Evolutionary conservation across 2,888 invertebrate species (phyloP), one percentile per base, ranked within the genome.

Genomic region (Flabesymbios commensalis): DNA sequence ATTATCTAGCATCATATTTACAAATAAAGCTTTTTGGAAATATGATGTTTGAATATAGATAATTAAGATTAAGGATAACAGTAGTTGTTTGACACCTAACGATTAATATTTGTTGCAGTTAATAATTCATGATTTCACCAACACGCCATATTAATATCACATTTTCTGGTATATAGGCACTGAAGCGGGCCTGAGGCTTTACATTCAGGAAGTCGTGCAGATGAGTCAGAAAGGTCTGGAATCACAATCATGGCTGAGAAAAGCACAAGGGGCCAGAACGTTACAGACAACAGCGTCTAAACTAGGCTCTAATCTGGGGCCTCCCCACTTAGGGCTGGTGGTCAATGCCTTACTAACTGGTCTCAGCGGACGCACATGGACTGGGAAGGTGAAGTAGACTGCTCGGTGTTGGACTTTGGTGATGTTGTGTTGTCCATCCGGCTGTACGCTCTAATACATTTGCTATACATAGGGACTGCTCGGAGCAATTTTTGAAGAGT

Each of bases 241-340:
- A 67, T 92, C 92, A n/a, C 88, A 90, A 57, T 91, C 91, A 39
- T 95, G 94, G 94, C 88, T 88, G 14, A 89, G 89, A 73, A 94
- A 94, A 84, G 90, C 92, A 3, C 92, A 92, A 87, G 91, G 90
- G 1, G 93, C 93, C 1, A 89, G 89, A 77, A 88, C 92, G 24
- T 88, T 93, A 69, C 87, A 89, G 63, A 91, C 92, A 0, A 87
- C 94, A 54, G 92, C 93, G 3, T 87, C 84, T 29, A 89, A 89
- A 73, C 79, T 92, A 2, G 88, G 88, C 5, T 78, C 86, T 0
- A 87, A 88, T 0, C 83, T 94, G 64, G 87, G 87, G 32, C 86
- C 88, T 5, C 85, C 86, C 2, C 75, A 80, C 53, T 69, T 81
- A 28, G 75, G 74, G 69, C 85, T 85, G 48, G 83, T 94, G 22